phyloP scores from a whole-genome alignment of 2,113 vertebrate species.

The Sus scrofa region T2T-Sscrofa CM000812.6:18251001-18251500 shows the following conservation, averaged over 20 bases:
- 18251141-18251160: background rate
- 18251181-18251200: background rate
- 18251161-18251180: background rate
- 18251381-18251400: background rate
- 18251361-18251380: constrained; percentile 1
- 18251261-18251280: background rate
- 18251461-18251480: constrained; percentile 49
- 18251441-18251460: constrained; percentile 32
- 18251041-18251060: background rate
- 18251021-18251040: background rate
- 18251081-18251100: background rate
- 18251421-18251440: background rate
- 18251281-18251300: background rate
- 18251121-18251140: background rate
- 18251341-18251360: background rate
- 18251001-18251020: background rate
- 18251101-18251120: background rate
- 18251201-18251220: background rate
- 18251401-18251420: background rate
- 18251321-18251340: background rate
- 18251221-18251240: background rate
- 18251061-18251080: background rate
- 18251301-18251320: background rate
- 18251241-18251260: background rate
- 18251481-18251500: constrained; percentile 60